Percentiles rank a stretch among this genome's conserved stretches.
Conservation (phyloP, 2,113 vertebrate genomes). For the Lophura nycthemera region DNA sequence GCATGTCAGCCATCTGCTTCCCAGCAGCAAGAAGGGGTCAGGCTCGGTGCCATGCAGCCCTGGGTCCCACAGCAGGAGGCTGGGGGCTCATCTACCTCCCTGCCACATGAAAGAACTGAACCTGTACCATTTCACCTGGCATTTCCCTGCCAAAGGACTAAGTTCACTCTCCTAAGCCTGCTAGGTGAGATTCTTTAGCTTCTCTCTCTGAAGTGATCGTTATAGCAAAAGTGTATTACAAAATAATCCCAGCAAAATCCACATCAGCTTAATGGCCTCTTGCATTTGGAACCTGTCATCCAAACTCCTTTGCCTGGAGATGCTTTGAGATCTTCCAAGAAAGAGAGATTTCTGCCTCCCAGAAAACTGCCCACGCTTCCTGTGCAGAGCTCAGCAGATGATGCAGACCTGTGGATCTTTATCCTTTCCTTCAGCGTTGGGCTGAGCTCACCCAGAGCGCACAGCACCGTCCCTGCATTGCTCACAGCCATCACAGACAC, state of each 20-base stretch:
- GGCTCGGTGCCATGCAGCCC: not conserved
- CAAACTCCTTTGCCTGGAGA: not conserved
- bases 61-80: not conserved
- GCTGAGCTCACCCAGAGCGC: not conserved
- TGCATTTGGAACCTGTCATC: fast-evolving
- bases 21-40: not conserved
- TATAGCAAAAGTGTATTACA: not conserved
- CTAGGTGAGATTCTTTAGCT: not conserved
- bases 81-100: not conserved
- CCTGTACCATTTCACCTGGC: not conserved
- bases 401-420: fast-evolving
- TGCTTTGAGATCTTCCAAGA: not conserved
- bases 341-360: not conserved
- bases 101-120: not conserved
- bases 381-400: not conserved
- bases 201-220: not conserved
- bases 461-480: not conserved
- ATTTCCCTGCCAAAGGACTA: not conserved
- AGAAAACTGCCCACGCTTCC: not conserved
- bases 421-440: no score
- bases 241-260: not conserved
- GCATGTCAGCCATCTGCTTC: not conserved
- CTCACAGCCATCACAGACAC: fast-evolving
- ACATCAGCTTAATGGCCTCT: fast-evolving
- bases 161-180: not conserved